Base-by-base conservation (phyloP, 2,888 invertebrate genomes). In the Campoplex capitator region DNA sequence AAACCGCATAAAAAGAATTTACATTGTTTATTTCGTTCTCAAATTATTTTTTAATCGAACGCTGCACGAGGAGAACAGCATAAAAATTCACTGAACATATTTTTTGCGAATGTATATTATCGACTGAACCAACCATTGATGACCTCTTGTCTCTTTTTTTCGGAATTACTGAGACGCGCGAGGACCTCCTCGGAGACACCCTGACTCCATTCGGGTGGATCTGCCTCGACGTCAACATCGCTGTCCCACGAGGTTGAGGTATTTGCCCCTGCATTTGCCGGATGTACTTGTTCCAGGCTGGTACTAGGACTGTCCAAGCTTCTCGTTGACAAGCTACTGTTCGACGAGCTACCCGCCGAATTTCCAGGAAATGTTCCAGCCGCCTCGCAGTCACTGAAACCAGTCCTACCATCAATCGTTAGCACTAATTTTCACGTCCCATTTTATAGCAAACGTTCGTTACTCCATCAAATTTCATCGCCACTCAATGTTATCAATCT, bases 91-190 rank as follows among this genome's bases (percentile, higher is more conserved):
- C 8, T 45, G 38, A 38, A 38, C 38, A 1, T 38, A 16, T 13
- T 75, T 56, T 74, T 38, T 9, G n/a, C 4, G 0, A 11, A 18
- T 38, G 28, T 23, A 68, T 51, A 35, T 67, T 48, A 1, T n/a
- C 16, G 28, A 6, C 11, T 54, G 42, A 54, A 90, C 94, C 92
- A 93, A 98, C 98, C 98, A 95, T 98, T 98, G 88, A 98, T 97
- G 92, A 98, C 98, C 95, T 98, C 98, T 95, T 98, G 98, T 91
- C 98, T 95, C 95, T 98, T 98, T 95, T 97, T 97, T 94, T 98
- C 98, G 91, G 97, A 96, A 88, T 97, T 97, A 91, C 97, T 96
- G 89, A 98, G 95, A 88, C 96, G 96, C 83, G 96, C 95, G 79
- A 98, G 95, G 77, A 97, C 96, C 84, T 98, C 98, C 90, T 97